These are phyloP conservation scores for Potorous gilbertii DNA, from an alignment of 2,797 vertebrate species.

Conservation along the genomic window DNA sequence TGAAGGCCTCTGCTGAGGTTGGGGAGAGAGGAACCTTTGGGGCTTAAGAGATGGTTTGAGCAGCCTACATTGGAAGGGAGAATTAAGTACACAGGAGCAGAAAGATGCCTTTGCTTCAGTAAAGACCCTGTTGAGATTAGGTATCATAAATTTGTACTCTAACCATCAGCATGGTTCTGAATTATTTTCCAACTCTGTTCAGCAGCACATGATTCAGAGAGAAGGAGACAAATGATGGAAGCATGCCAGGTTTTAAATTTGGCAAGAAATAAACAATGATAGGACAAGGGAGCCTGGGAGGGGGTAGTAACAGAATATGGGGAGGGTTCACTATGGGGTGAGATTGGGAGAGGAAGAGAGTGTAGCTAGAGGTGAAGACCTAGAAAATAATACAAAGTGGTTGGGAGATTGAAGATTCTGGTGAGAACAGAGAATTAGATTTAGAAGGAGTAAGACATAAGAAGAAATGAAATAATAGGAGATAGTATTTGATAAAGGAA, in stretches of 20 bases:
- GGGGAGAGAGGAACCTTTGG: not conserved
- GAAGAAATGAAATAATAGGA: not conserved
- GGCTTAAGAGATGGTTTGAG: not conserved
- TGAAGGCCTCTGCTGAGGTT: not conserved
- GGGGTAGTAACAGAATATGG: not conserved
- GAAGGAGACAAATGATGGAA: not conserved
- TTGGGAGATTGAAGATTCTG: not conserved
- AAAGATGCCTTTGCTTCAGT: not conserved
- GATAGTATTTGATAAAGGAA: not conserved
- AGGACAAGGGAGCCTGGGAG: not conserved
- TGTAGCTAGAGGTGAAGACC: not conserved
- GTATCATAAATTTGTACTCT: not conserved
- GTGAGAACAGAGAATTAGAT: not conserved
- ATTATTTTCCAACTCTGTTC: not conserved
- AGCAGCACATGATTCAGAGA: not conserved
- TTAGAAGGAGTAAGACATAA: not conserved
- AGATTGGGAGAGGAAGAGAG: not conserved
- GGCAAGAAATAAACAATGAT: not conserved
- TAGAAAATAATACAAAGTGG: not conserved
- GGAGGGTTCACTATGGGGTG: not conserved
- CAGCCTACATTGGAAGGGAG: not conserved
- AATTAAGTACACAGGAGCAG: not conserved
- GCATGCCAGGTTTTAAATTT: not conserved
- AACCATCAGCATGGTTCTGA: not conserved
- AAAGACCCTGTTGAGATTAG: not conserved